Conservation (phyloP, 2,888 invertebrate species). For the Watsonalla cultraria region DNA sequence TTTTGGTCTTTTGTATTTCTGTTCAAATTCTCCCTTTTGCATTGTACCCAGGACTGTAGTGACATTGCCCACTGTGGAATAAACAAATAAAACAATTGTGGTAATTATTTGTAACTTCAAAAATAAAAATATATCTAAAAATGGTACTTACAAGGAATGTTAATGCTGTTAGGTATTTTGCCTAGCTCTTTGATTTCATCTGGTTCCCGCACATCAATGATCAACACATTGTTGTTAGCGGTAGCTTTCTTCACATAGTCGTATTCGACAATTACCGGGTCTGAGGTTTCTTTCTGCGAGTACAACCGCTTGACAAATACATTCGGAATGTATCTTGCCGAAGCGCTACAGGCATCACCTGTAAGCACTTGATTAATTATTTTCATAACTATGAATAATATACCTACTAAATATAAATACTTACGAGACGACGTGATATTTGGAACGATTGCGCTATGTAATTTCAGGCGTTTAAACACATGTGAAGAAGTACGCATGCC, state of each 20-base stretch:
- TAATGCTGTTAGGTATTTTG: slow-evolving; percentile 84
- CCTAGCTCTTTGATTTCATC: slow-evolving; percentile 84
- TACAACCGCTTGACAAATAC: slow-evolving; percentile 23
- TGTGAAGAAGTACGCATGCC: slow-evolving; percentile 14
- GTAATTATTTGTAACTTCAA: not conserved
- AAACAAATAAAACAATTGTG: slow-evolving; percentile 22
- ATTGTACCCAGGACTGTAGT: slow-evolving; percentile 56
- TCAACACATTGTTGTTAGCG: slow-evolving; percentile 46
- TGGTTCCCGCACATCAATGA: slow-evolving; percentile 89
- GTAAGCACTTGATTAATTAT: not conserved
- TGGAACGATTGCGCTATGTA: slow-evolving; percentile 7
- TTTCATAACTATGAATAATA: no score
- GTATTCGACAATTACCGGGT: slow-evolving; percentile 53
- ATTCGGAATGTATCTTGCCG: not conserved
- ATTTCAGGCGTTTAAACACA: slow-evolving; percentile 10
- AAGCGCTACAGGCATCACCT: not conserved
- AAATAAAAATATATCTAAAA: not conserved
- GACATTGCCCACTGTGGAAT: slow-evolving; percentile 71
- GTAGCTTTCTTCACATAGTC: slow-evolving; percentile 63
- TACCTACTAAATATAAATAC: not conserved
- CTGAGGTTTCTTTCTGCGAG: slow-evolving; percentile 33
- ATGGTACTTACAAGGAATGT: slow-evolving; percentile 77
- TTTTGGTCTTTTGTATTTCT: slow-evolving; percentile 77
- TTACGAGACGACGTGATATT: not conserved
- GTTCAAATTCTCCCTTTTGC: slow-evolving; percentile 74